Conservation (phyloP, 2,888 invertebrate genomes). For the Harmothoe impar region DNA sequence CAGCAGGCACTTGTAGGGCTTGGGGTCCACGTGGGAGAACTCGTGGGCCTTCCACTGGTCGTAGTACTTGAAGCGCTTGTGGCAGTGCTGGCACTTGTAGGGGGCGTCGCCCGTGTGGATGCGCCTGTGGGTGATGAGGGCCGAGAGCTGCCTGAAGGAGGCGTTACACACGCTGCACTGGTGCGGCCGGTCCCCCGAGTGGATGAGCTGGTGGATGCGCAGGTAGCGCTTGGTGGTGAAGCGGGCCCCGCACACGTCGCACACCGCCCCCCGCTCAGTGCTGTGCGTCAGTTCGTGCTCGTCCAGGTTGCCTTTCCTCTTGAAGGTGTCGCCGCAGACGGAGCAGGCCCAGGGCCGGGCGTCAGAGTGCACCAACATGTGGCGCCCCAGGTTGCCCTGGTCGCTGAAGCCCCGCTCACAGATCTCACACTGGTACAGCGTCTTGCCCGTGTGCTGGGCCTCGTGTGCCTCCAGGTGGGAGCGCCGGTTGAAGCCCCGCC, state of each 20-base stretch:
- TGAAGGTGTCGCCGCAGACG: slow-evolving; percentile 44
- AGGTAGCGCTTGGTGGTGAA: slow-evolving; percentile 56
- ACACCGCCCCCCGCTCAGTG: slow-evolving; percentile 18
- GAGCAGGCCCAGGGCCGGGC: slow-evolving; percentile 34
- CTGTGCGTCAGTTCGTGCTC: slow-evolving; percentile 46
- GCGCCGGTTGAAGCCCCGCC: slow-evolving; percentile 19
- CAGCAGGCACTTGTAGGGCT: slow-evolving; percentile 33
- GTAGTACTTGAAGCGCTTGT: slow-evolving; percentile 45
- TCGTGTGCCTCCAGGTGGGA: slow-evolving; percentile 41
- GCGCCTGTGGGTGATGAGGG: slow-evolving; percentile 32
- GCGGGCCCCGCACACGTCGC: slow-evolving; percentile 36
- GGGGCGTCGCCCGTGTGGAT: slow-evolving; percentile 44
- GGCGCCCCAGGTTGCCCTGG: slow-evolving; percentile 45
- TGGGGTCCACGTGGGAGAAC: slow-evolving; percentile 21
- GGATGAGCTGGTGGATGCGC: slow-evolving; percentile 35
- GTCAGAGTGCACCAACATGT: slow-evolving; percentile 48
- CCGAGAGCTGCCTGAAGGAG: slow-evolving; percentile 37
- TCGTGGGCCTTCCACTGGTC: slow-evolving; percentile 60
- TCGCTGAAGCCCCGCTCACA: slow-evolving; percentile 39
- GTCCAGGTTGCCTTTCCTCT: slow-evolving; percentile 44
- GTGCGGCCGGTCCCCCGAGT: slow-evolving; percentile 43
- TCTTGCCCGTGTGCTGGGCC: slow-evolving; percentile 45
- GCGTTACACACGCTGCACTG: slow-evolving; percentile 18
- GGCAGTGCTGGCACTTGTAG: slow-evolving; percentile 20
- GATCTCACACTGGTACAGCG: slow-evolving; percentile 37